These are phyloP conservation scores for Neodiprion pinetum DNA, from an alignment of 1,140 invertebrate genomes.

Conservation along the genomic window DNA sequence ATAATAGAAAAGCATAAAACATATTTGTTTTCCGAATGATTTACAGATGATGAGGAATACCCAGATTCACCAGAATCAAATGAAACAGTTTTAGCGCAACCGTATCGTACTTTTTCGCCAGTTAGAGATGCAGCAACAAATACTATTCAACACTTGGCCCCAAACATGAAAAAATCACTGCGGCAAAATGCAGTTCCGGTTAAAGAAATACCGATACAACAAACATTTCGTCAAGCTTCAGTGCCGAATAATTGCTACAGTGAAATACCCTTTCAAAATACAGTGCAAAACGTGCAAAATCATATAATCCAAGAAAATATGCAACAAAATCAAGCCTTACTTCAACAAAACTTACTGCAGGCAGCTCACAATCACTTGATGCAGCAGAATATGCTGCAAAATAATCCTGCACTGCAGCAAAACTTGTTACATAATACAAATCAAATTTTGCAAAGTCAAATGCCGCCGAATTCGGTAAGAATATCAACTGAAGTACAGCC, in stretches of 20 bases:
- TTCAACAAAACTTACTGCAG: constrained; percentile 47
- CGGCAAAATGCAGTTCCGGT: constrained; percentile 30
- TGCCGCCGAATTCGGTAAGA: constrained; percentile 21
- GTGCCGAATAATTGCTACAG: constrained; percentile 24
- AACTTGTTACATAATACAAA: constrained; percentile 38
- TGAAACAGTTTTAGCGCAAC: constrained; percentile 56
- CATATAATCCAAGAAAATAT: constrained; percentile 61
- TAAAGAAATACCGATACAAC: constrained; percentile 22
- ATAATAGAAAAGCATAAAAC: too few species aligned
- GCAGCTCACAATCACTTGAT: constrained; percentile 37
- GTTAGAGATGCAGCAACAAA: constrained; percentile 53
- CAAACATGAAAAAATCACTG: constrained; percentile 36
- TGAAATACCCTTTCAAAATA: constrained; percentile 52
- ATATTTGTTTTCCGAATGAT: constrained; percentile 14
- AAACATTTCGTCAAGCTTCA: constrained; percentile 26
- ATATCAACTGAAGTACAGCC: neutral
- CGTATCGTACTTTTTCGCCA: constrained; percentile 53
- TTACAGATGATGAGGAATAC: constrained; percentile 55
- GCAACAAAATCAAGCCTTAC: constrained; percentile 52
- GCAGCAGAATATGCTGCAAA: constrained; percentile 39
- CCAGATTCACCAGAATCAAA: constrained; percentile 61
- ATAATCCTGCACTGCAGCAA: constrained; percentile 43
- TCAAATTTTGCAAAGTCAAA: constrained; percentile 29
- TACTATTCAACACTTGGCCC: constrained; percentile 38
- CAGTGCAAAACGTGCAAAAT: constrained; percentile 60